A percentile compares a stretch with the other conserved stretches of the same genome.
Evolutionary conservation across 1,140 invertebrate species (phyloP).

Genomic region (Metaphire vulgaris): DNA sequence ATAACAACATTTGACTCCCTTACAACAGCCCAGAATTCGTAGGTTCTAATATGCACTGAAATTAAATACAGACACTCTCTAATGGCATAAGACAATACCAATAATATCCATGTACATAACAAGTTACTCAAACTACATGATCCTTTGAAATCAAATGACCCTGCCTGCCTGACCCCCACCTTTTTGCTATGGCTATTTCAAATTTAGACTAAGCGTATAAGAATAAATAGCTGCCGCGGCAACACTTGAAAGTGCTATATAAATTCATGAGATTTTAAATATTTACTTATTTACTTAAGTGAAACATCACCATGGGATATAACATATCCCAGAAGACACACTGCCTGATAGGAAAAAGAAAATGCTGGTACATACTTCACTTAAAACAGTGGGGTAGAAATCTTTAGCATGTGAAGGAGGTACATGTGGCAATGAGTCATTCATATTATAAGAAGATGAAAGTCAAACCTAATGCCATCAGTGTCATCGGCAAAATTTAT

Average conservation of each 20-base stretch:
- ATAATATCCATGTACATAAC: background rate
- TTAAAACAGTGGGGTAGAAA: no score
- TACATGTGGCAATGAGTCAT: no score
- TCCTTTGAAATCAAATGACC: no score
- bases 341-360: no score
- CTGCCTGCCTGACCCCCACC: no score
- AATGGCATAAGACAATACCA: background rate
- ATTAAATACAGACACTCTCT: constrained; percentile 16
- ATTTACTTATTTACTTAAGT: background rate
- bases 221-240: background rate
- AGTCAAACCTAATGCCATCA: no score
- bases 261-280: background rate
- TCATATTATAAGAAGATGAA: no score
- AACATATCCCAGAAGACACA: no score
- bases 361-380: no score
- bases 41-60: constrained; percentile 44
- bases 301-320: no score
- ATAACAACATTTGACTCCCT: constrained; percentile 44
- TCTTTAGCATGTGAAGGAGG: no score
- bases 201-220: background rate
- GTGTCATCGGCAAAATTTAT: no score
- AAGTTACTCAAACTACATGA: background rate
- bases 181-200: background rate
- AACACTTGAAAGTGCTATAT: background rate
- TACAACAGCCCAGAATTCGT: constrained; percentile 46